Evolutionary conservation across 2,113 vertebrate species (phyloP).

Genomic region (Aix galericulata): DNA sequence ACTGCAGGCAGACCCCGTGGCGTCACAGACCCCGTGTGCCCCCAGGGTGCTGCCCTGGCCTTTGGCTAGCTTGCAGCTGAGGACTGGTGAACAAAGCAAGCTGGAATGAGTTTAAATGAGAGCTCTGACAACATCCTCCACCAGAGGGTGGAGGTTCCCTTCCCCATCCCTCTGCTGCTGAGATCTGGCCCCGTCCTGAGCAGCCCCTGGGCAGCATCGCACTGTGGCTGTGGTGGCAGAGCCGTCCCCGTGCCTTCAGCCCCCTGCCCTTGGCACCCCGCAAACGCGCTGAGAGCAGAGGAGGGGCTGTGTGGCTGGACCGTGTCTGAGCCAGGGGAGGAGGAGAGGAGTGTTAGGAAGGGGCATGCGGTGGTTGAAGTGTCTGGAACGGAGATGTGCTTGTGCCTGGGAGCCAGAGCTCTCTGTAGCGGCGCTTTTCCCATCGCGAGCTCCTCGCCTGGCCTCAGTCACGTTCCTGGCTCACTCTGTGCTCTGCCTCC

Average conservation of each 20-base stretch:
- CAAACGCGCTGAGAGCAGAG: fast-evolving
- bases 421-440: background rate
- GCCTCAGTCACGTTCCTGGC: background rate
- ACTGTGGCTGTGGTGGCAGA: background rate
- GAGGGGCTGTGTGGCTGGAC: background rate
- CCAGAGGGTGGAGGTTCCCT: background rate
- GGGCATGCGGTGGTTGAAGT: background rate
- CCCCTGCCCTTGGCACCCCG: background rate
- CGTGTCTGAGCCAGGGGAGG: background rate
- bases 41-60: background rate
- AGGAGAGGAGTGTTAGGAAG: background rate
- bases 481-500: background rate
- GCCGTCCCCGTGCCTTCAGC: background rate
- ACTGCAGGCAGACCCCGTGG: background rate
- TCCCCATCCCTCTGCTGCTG: background rate
- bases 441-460: background rate
- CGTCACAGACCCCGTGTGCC: background rate
- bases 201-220: background rate
- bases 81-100: background rate
- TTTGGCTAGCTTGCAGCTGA: background rate
- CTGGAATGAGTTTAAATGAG: background rate
- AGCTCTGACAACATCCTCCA: background rate
- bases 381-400: background rate
- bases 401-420: background rate
- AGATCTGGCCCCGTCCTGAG: background rate